Base-by-base conservation (phyloP, 2,113 vertebrate genomes). In the Austrofundulus limnaeus region DNA sequence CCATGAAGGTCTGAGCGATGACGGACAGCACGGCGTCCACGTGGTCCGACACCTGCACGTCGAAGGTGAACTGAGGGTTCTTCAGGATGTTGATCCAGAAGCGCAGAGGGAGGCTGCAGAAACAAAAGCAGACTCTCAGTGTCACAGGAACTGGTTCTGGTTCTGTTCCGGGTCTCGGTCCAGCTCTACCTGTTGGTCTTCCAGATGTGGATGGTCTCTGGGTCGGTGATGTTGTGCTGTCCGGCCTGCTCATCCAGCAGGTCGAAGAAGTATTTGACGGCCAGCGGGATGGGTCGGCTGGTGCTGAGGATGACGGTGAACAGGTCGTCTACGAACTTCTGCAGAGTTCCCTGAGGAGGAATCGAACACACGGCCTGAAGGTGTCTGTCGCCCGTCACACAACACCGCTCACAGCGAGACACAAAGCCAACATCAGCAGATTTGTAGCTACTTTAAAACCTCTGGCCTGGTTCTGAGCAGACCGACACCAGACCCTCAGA, bases 41-140 rank as follows among this genome's bases (percentile, higher is more conserved):
- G 0, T 97, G 95, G 72, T 99, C 97, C 0, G 96, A 98, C 0
- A 95, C 96, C 89, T 99, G 97, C 51, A 98, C 95, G 9, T 99
- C 96, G 47, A 98, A 98, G 66, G 98, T 95, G 34, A 99, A 98
- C 91, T 98, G 96, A 0, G 97, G 96, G 71, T 99, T 99, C 90
- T 99, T 99, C 61, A 99, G 94, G 12, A 99, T 96, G 84, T 98
- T 99, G 92, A 99, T 95, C 97, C 97, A 99, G 87, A 99, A 99
- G 54, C 97, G 92, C 70, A 99, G 87, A 0, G 97, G 97, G 47
- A 99, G 91, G 85, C 97, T 99, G 89, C 0, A 61, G 61, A 56
- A 0, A 28, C 1, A 69, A 17, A 31, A 14, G 12, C 1, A 19
- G 5, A 28, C 17, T 20, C 11, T 31, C 5, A 14, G 11, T 15